Evolutionary conservation across 2,113 vertebrate species (phyloP).

Genomic region (Oreochromis spilurus): DNA sequence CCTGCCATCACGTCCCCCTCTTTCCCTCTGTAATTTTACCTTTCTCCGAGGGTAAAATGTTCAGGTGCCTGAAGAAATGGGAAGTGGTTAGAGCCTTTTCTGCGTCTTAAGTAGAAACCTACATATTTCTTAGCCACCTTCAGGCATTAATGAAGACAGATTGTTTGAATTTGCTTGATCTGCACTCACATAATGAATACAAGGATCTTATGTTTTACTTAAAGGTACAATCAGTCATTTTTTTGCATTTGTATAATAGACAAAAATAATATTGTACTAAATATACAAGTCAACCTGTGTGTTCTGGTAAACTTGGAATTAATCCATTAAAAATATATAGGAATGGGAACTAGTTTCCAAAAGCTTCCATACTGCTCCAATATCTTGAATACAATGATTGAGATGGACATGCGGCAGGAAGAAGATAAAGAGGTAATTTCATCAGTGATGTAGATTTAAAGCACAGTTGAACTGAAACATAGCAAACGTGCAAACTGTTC

Average conservation of each 20-base stretch:
- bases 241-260: neutral
- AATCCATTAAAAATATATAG: neutral
- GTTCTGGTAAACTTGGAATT: neutral
- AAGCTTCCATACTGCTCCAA: neutral
- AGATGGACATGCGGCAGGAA: neutral
- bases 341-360: neutral
- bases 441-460: neutral
- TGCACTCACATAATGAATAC: neutral
- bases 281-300: neutral
- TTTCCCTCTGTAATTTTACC: slow-evolving; percentile 2
- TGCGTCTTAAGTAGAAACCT: slow-evolving; percentile 6
- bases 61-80: neutral
- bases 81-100: neutral
- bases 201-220: neutral
- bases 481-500: neutral
- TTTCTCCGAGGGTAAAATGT: slow-evolving; percentile 26
- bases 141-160: neutral
- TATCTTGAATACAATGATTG: rapidly evolving
- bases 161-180: neutral
- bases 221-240: neutral
- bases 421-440: neutral
- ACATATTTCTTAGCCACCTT: neutral
- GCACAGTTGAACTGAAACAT: neutral
- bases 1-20: slow-evolving; percentile 2
- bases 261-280: rapidly evolving